Conservation (phyloP, 1,140 invertebrate genomes). For the Drosophila pseudoananassae region DNA sequence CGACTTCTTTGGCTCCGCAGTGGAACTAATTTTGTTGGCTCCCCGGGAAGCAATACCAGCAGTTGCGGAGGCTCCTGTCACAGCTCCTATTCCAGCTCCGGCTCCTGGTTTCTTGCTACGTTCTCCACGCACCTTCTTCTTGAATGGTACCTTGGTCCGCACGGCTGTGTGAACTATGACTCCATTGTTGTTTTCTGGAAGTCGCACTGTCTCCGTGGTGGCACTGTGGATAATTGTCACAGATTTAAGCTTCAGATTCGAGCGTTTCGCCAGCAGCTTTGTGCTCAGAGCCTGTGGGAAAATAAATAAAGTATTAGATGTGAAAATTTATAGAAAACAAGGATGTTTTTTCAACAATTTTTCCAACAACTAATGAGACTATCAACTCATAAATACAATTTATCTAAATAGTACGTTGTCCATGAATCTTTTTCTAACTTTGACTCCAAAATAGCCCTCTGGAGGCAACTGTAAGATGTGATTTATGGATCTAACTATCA, state of each 20-base stretch:
- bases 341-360: background rate
- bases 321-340: constrained; percentile 9
- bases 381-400: background rate
- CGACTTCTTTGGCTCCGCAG: constrained; percentile 57
- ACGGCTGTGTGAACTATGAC: constrained; percentile 90
- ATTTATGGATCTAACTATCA: constrained; percentile 2
- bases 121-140: constrained; percentile 89
- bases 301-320: constrained; percentile 21
- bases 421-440: background rate
- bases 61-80: constrained; percentile 3
- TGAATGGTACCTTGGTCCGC: constrained; percentile 90
- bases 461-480: constrained; percentile 1
- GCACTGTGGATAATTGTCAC: constrained; percentile 94
- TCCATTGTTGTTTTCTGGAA: constrained; percentile 89
- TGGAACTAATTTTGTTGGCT: constrained; percentile 36
- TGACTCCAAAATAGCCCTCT: background rate
- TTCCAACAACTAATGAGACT: background rate
- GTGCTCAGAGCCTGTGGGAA: constrained; percentile 89
- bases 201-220: constrained; percentile 92
- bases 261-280: constrained; percentile 90
- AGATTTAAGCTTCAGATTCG: constrained; percentile 91
- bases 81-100: constrained; percentile 10
- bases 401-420: background rate
- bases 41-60: constrained; percentile 15
- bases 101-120: constrained; percentile 84